Base-by-base conservation (phyloP, 2,113 vertebrate genomes). In the Myotis davidii region DNA sequence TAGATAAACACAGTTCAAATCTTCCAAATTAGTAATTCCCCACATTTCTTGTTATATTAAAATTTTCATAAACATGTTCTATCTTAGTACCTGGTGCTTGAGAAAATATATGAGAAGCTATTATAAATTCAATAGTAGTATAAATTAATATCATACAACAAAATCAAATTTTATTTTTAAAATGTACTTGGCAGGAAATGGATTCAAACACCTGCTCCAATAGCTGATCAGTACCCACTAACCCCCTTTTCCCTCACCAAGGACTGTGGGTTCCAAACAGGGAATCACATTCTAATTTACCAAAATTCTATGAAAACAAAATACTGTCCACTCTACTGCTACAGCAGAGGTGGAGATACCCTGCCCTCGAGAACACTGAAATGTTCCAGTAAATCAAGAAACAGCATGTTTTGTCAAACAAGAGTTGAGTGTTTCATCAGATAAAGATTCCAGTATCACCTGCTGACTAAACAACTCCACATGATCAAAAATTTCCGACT, bases 121-220 rank as follows among this genome's bases (percentile, higher is more conserved):
- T 39, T 73, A 67, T 50, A 90, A 92, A 94, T 67, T 74, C 20
- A 84, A 61, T 39, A 84, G 13, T 48, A 6, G 5, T 50, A 91
- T 84, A 84, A 85, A 90, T 65, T 25, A 88, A 52, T 88, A 76
- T 25, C 20, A 88, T n/a, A 92, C n/a, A 88, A 70, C 1, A 54
- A 45, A 54, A 90, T n/a, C 48, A 79, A 96, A 73, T 54, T 84
- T 72, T 21, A 91, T 39, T 84, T 92, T 45, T 45, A 11, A 74
- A 86, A 59, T 50, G n/a, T 87, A 59, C 25, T 87, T 27, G 32
- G 45, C n/a, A 45, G 1, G 21, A 81, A 85, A 86, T 42, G 39
- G 54, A 83, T 84, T 74, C 45, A 85, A 67, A 76, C 18, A 88
- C 3, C 17, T 59, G 52, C 5, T 85, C 10, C 34, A 77, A 32